These are phyloP conservation scores for Tanytarsus gracilentus DNA, from an alignment of 2,888 invertebrate species.

Conservation along the genomic window DNA sequence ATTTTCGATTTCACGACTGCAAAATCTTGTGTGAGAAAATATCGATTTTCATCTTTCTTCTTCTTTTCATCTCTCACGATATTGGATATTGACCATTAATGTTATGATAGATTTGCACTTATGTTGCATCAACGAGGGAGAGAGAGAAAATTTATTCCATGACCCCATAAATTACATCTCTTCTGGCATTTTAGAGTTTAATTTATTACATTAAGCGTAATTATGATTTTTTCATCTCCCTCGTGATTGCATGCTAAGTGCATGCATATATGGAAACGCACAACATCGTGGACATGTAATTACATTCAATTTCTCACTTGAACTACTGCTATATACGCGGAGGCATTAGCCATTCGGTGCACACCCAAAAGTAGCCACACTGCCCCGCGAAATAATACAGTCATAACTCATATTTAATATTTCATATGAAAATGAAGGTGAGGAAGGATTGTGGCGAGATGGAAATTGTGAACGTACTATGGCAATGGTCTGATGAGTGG, in stretches of 20 bases:
- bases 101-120: conserved; percentile 26
- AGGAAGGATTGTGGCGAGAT: no score
- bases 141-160: conserved; percentile 10
- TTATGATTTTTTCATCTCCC: conserved; percentile 21
- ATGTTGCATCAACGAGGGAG: conserved; percentile 6
- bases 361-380: no score
- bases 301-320: conserved; percentile 19
- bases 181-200: conserved; percentile 14
- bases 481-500: no score
- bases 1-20: conserved; percentile 24
- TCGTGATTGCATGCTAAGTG: neutral
- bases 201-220: conserved; percentile 28
- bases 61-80: conserved; percentile 16
- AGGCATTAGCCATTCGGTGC: no score
- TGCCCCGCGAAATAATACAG: no score
- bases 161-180: conserved; percentile 23
- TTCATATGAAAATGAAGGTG: no score
- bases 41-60: conserved; percentile 16
- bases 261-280: no score
- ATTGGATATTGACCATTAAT: conserved; percentile 20
- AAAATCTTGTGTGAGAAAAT: conserved; percentile 4
- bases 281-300: no score
- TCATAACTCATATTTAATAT: no score
- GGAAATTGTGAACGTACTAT: no score
- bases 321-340: neutral